These are phyloP conservation scores for Chloroclysta siterata DNA, from an alignment of 2,888 invertebrate genomes.

Conservation along the genomic window DNA sequence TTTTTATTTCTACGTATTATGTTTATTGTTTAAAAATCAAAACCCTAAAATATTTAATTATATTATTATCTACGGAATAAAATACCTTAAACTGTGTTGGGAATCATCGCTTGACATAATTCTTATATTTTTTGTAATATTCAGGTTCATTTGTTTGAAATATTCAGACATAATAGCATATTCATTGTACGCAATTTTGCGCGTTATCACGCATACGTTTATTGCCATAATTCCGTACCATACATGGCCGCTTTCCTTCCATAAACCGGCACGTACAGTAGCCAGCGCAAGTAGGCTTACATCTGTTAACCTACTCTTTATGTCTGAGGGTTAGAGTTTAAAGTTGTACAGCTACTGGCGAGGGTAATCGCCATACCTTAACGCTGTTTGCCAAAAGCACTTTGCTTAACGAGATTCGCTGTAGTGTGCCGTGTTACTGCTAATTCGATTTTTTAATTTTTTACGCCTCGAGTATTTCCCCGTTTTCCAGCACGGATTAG, in stretches of 20 bases:
- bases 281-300: conserved; percentile 27
- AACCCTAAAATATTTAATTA: no score
- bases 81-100: no score
- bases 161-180: conserved; percentile 24
- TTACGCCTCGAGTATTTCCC: conserved; percentile 8
- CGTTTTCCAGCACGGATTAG: conserved; percentile 14
- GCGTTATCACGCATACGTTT: conserved; percentile 48
- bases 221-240: conserved; percentile 47
- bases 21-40: no score
- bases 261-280: conserved; percentile 47
- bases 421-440: conserved; percentile 43
- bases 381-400: conserved; percentile 63
- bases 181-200: conserved; percentile 35
- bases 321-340: conserved; percentile 23
- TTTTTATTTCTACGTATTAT: no score
- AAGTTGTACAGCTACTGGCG: conserved; percentile 20
- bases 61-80: no score
- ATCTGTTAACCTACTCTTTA: conserved; percentile 25
- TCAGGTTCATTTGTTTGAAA: conserved; percentile 17
- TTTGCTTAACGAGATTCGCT: conserved; percentile 58
- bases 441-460: conserved; percentile 42
- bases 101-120: no score
- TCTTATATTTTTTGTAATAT: conserved; percentile 3
- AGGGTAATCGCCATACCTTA: conserved; percentile 64
- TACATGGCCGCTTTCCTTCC: conserved; percentile 47